Conservation (phyloP, 2,888 invertebrate genomes). For the Glyphotaelius pellucidus region DNA sequence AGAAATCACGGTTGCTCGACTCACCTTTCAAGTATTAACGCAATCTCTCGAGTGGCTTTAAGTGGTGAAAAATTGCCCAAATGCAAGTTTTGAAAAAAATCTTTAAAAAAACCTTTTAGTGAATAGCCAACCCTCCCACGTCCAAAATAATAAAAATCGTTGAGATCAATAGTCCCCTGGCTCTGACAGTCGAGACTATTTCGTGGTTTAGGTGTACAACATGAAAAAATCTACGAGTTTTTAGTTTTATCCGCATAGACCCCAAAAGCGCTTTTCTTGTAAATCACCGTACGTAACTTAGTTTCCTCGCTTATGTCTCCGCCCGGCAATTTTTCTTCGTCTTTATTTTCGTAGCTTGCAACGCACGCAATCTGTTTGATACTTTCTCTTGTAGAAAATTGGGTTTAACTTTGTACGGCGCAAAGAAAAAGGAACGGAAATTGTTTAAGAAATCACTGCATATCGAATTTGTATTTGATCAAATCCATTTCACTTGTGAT, state of each 20-base stretch:
- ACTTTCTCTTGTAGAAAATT: constrained; percentile 66
- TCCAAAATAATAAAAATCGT: neutral
- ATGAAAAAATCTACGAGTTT: neutral
- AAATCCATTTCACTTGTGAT: constrained; percentile 49
- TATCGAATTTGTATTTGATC: constrained; percentile 58
- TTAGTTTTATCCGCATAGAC: neutral
- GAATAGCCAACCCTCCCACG: too few species aligned
- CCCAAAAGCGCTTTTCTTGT: constrained; percentile 65
- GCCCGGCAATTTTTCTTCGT: constrained; percentile 66
- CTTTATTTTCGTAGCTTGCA: constrained; percentile 61
- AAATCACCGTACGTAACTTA: constrained; percentile 66
- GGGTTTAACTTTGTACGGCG: constrained; percentile 64
- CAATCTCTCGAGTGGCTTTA: too few species aligned
- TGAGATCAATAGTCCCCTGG: neutral
- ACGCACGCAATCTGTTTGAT: constrained; percentile 65
- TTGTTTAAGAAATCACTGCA: constrained; percentile 63
- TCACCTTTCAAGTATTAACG: too few species aligned
- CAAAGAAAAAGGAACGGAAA: constrained; percentile 56
- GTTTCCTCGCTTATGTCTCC: constrained; percentile 65
- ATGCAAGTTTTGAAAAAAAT: too few species aligned
- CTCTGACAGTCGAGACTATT: neutral
- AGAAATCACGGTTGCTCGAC: too few species aligned
- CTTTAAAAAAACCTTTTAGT: too few species aligned
- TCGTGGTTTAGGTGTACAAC: neutral
- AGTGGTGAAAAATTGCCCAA: too few species aligned